Evolutionary conservation across 1,140 invertebrate species (phyloP), one percentile per base, ranked within the genome.

Genomic region (Idris sp.): DNA sequence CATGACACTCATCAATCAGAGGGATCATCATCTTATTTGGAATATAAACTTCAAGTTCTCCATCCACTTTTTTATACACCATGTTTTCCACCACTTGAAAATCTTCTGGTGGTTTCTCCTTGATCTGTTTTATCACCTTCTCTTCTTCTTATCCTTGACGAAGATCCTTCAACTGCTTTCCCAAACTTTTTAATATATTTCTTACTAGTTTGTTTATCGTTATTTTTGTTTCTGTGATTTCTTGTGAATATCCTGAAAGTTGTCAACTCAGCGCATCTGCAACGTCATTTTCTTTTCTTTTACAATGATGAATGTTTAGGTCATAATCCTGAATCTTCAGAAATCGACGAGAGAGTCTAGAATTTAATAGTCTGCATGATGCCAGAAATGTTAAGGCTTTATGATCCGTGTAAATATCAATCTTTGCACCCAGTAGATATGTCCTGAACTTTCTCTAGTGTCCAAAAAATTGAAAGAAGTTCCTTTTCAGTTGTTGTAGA

Each of bases 401-500:
- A 49, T 90, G 88, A 68, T 90, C 88, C 0, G 88, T 89, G 38
- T 79, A 43, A n/a, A 89, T 81, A 1, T 46, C 82, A 18, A 83
- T 15, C 80, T 68, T 11, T 38, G 78, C n/a, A 69, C 80, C 51
- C 9, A 30, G 9, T 16, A 51, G 26, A 14, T 25, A 36, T 1
- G 28, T 51, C 15, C 11, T 7, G 8, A 14, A 51, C 5, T 51
- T 51, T 9, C 9, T 13, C 14, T 26, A 26, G 19, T 13, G 40
- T 10, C 40, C 28, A 79, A 44, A 89, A 49, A 9, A 89, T 76
- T 4, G 85, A 86, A 10, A 88, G 59, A 26, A 80, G 19, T 46
- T 46, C 43, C 14, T 46, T 30, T 9, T 46, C 43, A 0, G 43
- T 46, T 15, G 26, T 30, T 73, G 75, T 80, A 54, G 87, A 89